Percentiles rank a stretch among this genome's conserved stretches.
Evolutionary conservation across 2,888 invertebrate species (phyloP).

Genomic region (Pandemis heparana): DNA sequence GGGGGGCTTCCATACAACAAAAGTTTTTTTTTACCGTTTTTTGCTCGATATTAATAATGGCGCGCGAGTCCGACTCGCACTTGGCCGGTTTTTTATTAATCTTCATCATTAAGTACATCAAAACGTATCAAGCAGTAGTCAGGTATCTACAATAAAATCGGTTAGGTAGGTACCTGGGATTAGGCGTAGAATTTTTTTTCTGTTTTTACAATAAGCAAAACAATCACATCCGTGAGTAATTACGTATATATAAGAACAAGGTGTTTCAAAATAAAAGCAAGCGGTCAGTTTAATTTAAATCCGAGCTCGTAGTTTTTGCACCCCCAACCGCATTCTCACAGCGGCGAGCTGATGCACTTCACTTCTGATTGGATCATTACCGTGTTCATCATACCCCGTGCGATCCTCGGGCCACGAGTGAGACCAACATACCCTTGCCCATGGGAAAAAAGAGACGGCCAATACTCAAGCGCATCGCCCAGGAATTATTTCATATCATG

Average conservation of each 20-base stretch:
- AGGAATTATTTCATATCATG: constrained; percentile 85
- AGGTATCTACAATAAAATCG: neutral
- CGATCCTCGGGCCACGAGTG: constrained; percentile 78
- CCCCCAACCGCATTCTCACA: constrained; percentile 85
- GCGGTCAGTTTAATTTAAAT: constrained; percentile 83
- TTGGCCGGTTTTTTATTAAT: too few species aligned
- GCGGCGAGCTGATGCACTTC: constrained; percentile 84
- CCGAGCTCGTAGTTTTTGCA: constrained; percentile 83
- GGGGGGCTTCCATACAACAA: too few species aligned
- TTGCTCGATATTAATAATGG: too few species aligned
- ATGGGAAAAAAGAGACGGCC: constrained; percentile 57
- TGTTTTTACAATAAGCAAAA: neutral
- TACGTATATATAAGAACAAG: constrained; percentile 50
- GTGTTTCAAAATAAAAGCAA: constrained; percentile 75
- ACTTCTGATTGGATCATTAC: constrained; percentile 86
- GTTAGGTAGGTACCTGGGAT: neutral
- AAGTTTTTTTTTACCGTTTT: too few species aligned
- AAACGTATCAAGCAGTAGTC: neutral
- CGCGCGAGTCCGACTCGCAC: too few species aligned
- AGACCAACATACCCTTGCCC: constrained; percentile 56
- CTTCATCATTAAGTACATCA: too few species aligned
- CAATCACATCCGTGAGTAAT: constrained; percentile 32
- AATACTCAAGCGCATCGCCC: constrained; percentile 72
- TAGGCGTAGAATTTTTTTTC: neutral
- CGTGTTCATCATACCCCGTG: constrained; percentile 85